A percentile compares a stretch with the other conserved stretches of the same genome.
Evolutionary conservation across 1,140 invertebrate species (phyloP).

Genomic region (Pseudomyrmex pallidus): DNA sequence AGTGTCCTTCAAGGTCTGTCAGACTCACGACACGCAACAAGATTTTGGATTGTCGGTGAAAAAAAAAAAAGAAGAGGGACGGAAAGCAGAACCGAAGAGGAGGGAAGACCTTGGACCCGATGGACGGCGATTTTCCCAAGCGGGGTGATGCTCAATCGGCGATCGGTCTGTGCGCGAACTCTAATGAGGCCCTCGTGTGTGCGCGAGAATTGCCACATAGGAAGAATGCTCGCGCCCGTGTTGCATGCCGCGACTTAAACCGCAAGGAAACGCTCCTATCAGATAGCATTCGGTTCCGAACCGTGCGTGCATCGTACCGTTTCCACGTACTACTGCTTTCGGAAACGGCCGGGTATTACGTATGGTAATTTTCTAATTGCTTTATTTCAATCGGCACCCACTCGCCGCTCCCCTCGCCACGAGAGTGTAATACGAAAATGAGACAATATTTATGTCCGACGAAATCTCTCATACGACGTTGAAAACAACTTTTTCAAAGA

Average conservation of each 20-base stretch:
- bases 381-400: constrained; percentile 79
- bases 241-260: constrained; percentile 79
- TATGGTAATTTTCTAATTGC: constrained; percentile 82
- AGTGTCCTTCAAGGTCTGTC: constrained; percentile 52
- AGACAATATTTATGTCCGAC: too few relatives aligned
- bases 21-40: constrained; percentile 30
- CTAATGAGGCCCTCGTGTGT: background rate
- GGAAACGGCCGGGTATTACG: constrained; percentile 78
- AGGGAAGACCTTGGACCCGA: constrained; percentile 66
- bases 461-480: background rate
- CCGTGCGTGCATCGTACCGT: constrained; percentile 73
- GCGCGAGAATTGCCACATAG: constrained; percentile 72
- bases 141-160: constrained; percentile 71
- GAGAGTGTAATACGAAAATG: background rate
- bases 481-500: background rate
- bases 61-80: constrained; percentile 19
- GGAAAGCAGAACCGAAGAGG: background rate
- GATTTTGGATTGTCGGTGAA: constrained; percentile 46
- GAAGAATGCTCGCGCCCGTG: constrained; percentile 70
- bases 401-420: background rate
- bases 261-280: constrained; percentile 80
- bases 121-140: constrained; percentile 67
- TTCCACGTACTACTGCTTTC: constrained; percentile 75
- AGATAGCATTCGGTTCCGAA: constrained; percentile 75
- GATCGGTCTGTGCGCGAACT: constrained; percentile 29